Evolutionary conservation across 2,797 vertebrate genomes (phyloP).

Genomic region (Coendou prehensilis): DNA sequence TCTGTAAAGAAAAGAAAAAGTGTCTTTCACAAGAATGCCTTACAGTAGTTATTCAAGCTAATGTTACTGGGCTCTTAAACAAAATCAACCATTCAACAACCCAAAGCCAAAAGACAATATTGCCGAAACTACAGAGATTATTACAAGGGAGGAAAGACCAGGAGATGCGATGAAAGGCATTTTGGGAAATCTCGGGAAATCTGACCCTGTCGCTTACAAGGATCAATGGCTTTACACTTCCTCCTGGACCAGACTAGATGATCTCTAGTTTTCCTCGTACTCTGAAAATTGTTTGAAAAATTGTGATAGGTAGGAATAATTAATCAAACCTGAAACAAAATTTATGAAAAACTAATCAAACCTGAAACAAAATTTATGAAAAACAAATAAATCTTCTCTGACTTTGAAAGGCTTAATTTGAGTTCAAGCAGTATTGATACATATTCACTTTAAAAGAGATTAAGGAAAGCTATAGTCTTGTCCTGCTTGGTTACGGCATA

Average conservation of each 20-base stretch:
- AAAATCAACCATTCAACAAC: constrained; percentile 25
- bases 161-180: background rate
- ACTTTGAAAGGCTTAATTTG: constrained; percentile 23
- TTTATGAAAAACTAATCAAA: background rate
- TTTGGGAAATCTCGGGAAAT: background rate
- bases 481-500: background rate
- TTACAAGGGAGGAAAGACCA: background rate
- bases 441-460: constrained; percentile 14
- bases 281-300: constrained; percentile 10
- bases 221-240: background rate
- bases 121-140: background rate
- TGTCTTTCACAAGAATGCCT: constrained; percentile 51
- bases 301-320: background rate
- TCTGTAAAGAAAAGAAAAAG: constrained; percentile 62
- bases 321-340: background rate
- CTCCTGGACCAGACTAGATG: background rate
- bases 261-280: background rate
- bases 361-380: background rate
- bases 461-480: background rate
- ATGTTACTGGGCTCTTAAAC: background rate
- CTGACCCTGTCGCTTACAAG: background rate
- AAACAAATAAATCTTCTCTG: background rate
- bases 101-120: background rate
- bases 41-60: background rate
- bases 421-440: background rate